phyloP scores from a whole-genome alignment of 2,797 vertebrate species.

The Chaetodon trifasciatus region DNA sequence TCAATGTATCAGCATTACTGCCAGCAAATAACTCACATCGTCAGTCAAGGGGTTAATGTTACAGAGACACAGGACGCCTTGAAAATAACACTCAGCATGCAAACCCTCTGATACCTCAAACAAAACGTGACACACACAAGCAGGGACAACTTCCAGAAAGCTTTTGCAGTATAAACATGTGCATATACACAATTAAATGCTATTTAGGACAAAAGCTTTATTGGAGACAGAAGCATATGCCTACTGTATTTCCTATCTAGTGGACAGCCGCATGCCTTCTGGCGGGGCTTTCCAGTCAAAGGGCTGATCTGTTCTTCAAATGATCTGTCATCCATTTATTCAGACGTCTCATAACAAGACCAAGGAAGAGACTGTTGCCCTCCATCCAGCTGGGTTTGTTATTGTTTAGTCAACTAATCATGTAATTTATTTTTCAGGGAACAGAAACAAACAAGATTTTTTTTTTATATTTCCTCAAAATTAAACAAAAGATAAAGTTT shows the following conservation, averaged over 20 bases:
- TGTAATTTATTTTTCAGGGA: constrained; percentile 41
- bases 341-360: constrained; percentile 48
- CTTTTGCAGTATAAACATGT: not conserved
- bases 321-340: constrained; percentile 47
- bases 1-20: not conserved
- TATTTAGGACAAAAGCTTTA: constrained; percentile 18
- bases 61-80: not conserved
- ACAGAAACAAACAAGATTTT: constrained; percentile 15
- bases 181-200: constrained; percentile 8
- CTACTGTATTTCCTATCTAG: constrained; percentile 5
- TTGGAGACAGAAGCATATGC: constrained; percentile 16
- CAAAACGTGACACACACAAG: not conserved
- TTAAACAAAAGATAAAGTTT: constrained; percentile 41
- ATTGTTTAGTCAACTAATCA: constrained; percentile 43
- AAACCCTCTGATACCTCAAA: constrained; percentile 5
- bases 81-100: not conserved
- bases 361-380: constrained; percentile 27
- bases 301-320: constrained; percentile 26
- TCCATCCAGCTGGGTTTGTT: constrained; percentile 47
- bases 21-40: not conserved
- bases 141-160: not conserved
- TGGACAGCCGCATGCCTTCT: not conserved
- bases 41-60: not conserved
- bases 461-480: constrained; percentile 7
- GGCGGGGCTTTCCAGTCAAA: constrained; percentile 21